phyloP scores from a whole-genome alignment of 1,140 invertebrate genomes.

The Nasonia longicornis region DNA sequence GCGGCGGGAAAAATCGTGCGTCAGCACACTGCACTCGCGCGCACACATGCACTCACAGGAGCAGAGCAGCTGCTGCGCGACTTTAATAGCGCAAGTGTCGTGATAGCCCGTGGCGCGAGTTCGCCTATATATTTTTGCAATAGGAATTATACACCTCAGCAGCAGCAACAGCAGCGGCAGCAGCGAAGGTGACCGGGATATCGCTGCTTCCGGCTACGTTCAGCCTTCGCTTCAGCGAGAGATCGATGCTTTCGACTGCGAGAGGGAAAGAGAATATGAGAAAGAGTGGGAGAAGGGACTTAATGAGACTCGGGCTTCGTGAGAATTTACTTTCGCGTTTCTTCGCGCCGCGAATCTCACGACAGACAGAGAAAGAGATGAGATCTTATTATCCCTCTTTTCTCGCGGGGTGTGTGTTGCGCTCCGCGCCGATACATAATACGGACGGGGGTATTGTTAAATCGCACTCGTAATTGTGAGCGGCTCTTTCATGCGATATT shows the following conservation, averaged over 20 bases:
- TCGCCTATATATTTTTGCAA: conserved; percentile 30
- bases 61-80: neutral
- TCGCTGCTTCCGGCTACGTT: conserved; percentile 49
- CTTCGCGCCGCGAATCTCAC: conserved; percentile 42
- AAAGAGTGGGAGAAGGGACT: conserved; percentile 29
- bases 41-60: neutral
- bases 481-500: neutral
- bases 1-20: neutral
- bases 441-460: neutral
- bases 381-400: conserved; percentile 31
- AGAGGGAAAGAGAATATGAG: neutral
- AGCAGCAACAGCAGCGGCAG: neutral
- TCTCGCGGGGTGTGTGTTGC: neutral
- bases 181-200: conserved; percentile 51
- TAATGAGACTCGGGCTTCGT: conserved; percentile 42
- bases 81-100: conserved; percentile 40
- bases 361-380: conserved; percentile 18
- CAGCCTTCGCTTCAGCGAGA: conserved; percentile 36
- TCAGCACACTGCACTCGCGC: neutral
- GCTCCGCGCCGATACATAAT: neutral
- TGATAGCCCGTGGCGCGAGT: conserved; percentile 37
- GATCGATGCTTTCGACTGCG: conserved; percentile 8
- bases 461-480: conserved; percentile 1
- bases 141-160: conserved; percentile 34
- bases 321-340: conserved; percentile 49